Base-by-base conservation (phyloP, 2,888 invertebrate species). In the Eupithecia inturbata region DNA sequence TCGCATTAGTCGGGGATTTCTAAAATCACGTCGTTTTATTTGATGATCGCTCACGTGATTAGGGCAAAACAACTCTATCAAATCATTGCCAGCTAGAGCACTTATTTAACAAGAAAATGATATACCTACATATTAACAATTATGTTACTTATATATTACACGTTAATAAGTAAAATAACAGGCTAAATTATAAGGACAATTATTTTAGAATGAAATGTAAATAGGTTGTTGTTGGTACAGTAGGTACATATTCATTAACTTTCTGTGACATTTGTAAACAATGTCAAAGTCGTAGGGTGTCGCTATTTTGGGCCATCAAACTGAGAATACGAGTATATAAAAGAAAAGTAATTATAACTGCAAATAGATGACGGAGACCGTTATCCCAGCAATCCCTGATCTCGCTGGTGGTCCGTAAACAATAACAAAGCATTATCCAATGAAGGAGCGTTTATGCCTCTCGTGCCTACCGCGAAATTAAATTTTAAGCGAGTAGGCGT, bases 321-420 rank as follows among this genome's bases (percentile, higher is more conserved):
- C 10, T n/a, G 49, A 49, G 49, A n/a, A 49, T 22, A n/a, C n/a
- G n/a, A n/a, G n/a, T n/a, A n/a, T n/a, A n/a, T n/a, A n/a, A n/a
- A n/a, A 9, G 33, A 49, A 5, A 31, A n/a, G 36, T 60, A 7
- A 22, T 39, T 2, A 69, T 68, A 39, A 36, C 68, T 68, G 33
- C 7, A 49, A 64, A n/a, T 33, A 45, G 31, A 53, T 73, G 22
- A 49, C 73, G 49, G 68, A 64, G 5, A 39, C 28, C 49, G 66
- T 22, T 72, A 69, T 69, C 62, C 64, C 41, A 16, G 36, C 67
- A 80, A 79, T 77, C 78, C 77, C 80, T 82, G 84, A 81, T 81
- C 74, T 70, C 60, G 77, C 85, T 87, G 94, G 94, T 94, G 94
- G 93, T 94, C 93, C 84, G 76, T 89, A 88, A 91, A 92, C 92